Base-by-base conservation (phyloP, 1,140 invertebrate species). In the Yoshiicerus persimilis region DNA sequence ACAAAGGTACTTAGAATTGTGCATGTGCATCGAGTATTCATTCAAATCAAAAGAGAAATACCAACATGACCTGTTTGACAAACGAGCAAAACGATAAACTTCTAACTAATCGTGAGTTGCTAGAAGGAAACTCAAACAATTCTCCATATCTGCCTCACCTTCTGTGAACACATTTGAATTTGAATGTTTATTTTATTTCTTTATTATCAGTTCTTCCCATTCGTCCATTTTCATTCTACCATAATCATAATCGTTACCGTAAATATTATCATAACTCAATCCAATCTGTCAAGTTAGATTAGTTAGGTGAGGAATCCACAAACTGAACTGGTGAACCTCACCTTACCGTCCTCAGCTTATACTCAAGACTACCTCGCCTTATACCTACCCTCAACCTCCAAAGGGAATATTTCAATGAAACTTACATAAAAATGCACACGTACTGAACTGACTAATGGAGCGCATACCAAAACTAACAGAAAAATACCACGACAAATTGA, bases 161-260 rank as follows among this genome's bases (percentile, higher is more conserved):
- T 47, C 34, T 38, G n/a, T 47, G 83, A 56, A 10, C 23, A 41
- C 38, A 86, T 88, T 88, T 88, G 84, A 88, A 88, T 84, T 20
- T 86, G 75, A 88, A 88, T 88, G 88, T 83, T 80, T 88, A 88
- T 86, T 88, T 88, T 88, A 88, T 88, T 80, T 88, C 88, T 88
- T 87, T 88, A 88, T 88, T 88, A 87, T 80, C 75, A 83, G 36
- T 87, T 84, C 25, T 77, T 70, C 75, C 56, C 84, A 86, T 84
- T 88, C 87, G n/a, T 86, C 32, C 32, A 86, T 64, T 66, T 64
- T 62, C 87, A 64, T 84, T 84, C 87, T 32, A 10, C 83, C 47
- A 75, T 64, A 86, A 88, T 88, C 85, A 88, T 88, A 86, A 88
- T 86, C 88, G 84, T 88, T 86, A 88, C 84, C 84, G 70, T 86